Percentiles rank a stretch among this genome's conserved stretches.
Conservation (phyloP, 1,140 invertebrate species). For the Ceratosolen solmsi region DNA sequence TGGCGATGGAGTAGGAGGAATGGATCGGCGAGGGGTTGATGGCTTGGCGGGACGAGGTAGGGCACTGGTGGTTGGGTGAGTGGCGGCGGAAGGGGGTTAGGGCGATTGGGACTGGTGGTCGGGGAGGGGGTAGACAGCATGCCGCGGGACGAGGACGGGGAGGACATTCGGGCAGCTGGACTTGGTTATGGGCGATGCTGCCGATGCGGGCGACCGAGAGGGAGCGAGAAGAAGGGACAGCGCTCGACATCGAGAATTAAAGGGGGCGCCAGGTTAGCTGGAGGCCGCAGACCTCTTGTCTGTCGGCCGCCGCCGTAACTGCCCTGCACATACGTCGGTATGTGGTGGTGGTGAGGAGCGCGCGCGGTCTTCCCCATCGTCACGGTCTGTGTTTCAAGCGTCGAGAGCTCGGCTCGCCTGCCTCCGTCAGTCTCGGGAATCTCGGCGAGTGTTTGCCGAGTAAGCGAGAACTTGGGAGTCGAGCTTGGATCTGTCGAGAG, state of each 20-base stretch:
- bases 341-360: too few relatives aligned
- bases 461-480: too few relatives aligned
- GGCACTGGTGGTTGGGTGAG: too few relatives aligned
- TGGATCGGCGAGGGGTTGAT: background rate
- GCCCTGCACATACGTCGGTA: too few relatives aligned
- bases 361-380: too few relatives aligned
- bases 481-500: too few relatives aligned
- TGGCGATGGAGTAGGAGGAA: too few relatives aligned
- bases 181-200: background rate
- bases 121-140: too few relatives aligned
- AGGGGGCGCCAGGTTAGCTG: slow-evolving; percentile 9
- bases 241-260: background rate
- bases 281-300: background rate
- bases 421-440: too few relatives aligned
- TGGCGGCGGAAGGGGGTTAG: background rate
- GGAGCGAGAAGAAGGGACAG: background rate
- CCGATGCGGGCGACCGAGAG: background rate
- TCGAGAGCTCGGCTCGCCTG: too few relatives aligned
- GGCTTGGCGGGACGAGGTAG: too few relatives aligned
- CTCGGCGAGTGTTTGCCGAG: background rate
- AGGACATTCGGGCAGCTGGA: background rate
- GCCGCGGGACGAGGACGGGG: background rate
- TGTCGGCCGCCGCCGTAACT: background rate
- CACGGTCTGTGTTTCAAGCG: too few relatives aligned
- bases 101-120: background rate